Conservation (phyloP, 2,797 vertebrate genomes). For the Monodelphis domestica region DNA sequence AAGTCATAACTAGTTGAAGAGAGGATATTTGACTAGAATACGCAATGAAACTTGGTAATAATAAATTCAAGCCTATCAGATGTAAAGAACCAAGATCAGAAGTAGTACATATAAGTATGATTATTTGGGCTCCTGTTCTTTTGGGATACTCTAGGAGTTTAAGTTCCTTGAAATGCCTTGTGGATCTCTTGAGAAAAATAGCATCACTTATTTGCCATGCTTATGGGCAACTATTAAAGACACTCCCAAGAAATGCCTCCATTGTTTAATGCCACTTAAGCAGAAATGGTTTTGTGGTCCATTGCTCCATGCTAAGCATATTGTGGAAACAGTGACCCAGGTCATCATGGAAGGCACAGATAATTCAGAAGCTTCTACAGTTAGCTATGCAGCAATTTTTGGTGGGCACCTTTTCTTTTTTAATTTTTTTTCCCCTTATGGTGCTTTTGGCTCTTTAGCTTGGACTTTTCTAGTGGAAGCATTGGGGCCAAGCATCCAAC, state of each 20-base stretch:
- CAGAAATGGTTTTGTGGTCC: neutral
- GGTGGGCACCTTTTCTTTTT: neutral
- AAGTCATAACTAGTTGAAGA: constrained; percentile 32
- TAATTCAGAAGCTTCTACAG: neutral
- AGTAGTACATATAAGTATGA: neutral
- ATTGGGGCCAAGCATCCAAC: neutral
- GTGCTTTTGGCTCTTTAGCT: neutral
- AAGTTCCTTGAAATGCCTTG: neutral
- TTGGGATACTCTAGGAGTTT: neutral
- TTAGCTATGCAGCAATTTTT: neutral
- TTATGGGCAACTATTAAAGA: neutral
- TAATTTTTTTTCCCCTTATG: neutral
- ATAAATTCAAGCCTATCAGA: neutral
- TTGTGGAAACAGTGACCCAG: neutral
- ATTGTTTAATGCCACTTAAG: neutral
- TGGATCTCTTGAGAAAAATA: neutral
- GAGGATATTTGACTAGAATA: neutral
- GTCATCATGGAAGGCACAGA: neutral
- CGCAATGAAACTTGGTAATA: neutral
- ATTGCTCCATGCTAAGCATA: neutral
- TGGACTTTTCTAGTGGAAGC: too few species aligned
- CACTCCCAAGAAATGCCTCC: neutral
- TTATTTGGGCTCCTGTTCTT: neutral
- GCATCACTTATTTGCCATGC: neutral
- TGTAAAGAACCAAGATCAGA: neutral